Conservation (phyloP, 2,888 invertebrate species). For the Epinotia ramella region DNA sequence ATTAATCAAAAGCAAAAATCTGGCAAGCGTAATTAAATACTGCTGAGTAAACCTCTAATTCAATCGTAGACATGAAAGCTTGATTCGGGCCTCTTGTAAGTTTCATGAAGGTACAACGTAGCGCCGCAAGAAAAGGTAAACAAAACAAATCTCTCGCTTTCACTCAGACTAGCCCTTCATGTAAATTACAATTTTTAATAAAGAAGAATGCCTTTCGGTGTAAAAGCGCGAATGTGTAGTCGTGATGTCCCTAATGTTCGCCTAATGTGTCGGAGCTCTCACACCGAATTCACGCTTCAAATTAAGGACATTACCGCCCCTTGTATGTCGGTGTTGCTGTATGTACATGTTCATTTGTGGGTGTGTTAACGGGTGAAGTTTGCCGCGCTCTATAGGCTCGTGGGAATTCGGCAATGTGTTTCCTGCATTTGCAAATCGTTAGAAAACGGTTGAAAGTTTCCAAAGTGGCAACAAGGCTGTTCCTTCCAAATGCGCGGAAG, state of each 20-base stretch:
- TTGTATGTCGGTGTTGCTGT: slow-evolving; percentile 30
- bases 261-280: slow-evolving; percentile 57
- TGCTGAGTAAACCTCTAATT: not conserved
- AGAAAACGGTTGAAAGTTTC: slow-evolving; percentile 33
- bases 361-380: slow-evolving; percentile 43
- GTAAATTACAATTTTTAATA: slow-evolving; percentile 47
- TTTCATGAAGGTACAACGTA: not conserved
- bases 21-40: not conserved
- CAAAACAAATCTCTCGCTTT: slow-evolving; percentile 18
- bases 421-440: slow-evolving; percentile 43
- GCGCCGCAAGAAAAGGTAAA: slow-evolving; percentile 5
- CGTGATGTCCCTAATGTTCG: slow-evolving; percentile 53
- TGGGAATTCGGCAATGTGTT: slow-evolving; percentile 45
- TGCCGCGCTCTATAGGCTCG: slow-evolving; percentile 33
- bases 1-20: slow-evolving; percentile 5
- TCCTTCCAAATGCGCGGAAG: not conserved
- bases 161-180: slow-evolving; percentile 29
- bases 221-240: slow-evolving; percentile 52
- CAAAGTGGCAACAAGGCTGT: slow-evolving; percentile 4
- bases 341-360: slow-evolving; percentile 38
- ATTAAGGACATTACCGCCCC: slow-evolving; percentile 46
- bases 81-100: too few species aligned
- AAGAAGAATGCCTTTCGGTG: slow-evolving; percentile 55
- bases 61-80: not conserved
- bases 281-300: slow-evolving; percentile 50